phyloP scores from a whole-genome alignment of 2,113 vertebrate species.

The Tringa solitaria region DNA sequence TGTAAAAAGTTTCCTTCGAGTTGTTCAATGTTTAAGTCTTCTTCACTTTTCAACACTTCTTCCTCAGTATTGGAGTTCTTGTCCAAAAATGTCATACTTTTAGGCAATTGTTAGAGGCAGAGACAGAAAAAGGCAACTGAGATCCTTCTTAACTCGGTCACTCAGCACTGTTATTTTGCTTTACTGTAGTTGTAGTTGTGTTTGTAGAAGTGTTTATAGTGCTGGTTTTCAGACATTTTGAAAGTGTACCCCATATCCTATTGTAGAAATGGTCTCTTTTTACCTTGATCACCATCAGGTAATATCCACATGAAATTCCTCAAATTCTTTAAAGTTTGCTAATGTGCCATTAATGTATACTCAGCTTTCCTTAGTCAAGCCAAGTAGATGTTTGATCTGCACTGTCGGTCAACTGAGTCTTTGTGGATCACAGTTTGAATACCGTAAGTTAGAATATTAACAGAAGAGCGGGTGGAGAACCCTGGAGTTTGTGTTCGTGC shows the following conservation, averaged over 20 bases:
- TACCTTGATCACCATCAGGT: neutral
- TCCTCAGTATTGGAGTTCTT: neutral
- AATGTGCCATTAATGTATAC: neutral
- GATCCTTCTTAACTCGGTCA: neutral
- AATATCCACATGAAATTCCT: neutral
- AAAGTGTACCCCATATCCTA: neutral
- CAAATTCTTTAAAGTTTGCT: neutral
- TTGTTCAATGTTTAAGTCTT: neutral
- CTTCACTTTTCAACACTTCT: neutral
- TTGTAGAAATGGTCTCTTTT: neutral
- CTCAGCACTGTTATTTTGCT: neutral
- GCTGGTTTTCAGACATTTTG: neutral
- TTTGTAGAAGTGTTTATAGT: neutral
- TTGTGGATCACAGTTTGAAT: neutral
- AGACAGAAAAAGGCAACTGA: neutral
- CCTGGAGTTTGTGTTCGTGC: neutral
- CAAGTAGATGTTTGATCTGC: neutral
- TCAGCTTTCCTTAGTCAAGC: neutral
- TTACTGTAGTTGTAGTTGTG: neutral
- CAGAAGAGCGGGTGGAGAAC: neutral
- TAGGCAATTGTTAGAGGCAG: neutral
- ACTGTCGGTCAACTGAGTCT: neutral
- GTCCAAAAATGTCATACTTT: neutral
- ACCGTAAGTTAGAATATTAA: constrained; percentile 14
- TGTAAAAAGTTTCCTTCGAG: neutral